Evolutionary conservation across 2,797 vertebrate genomes (phyloP), one percentile per base, ranked within the genome.

Genomic region (Dromococcyx pavoninus): DNA sequence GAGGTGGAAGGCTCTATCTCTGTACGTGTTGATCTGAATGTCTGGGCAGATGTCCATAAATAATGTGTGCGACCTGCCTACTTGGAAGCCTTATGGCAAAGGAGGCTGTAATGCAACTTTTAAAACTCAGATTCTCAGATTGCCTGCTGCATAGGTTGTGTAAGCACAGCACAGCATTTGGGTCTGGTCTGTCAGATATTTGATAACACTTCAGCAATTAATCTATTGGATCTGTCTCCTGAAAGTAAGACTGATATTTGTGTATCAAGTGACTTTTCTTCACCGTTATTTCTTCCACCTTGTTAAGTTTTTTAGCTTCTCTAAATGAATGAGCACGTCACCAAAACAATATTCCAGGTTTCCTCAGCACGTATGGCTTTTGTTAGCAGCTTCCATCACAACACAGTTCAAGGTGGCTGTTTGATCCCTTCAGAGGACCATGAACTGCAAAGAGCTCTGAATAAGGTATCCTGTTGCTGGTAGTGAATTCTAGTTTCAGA

Each of bases 41-140:
- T 67, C 84, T 93, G 87, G 66, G 54, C 66, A 78, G 62, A 70
- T 84, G n/a, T 58, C 73, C 74, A 43, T 88, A 73, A 83, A 86
- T 86, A 77, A 86, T 0, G 2, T 30, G 28, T 1, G 3, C 4
- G 7, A 28, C 50, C 10, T 69, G n/a, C 25, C 73, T 25, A 2
- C 65, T 94, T 88, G 54, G 80, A 94, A 93, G 27, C 17, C 25
- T 86, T 84, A 65, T 3, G 5, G 60, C 50, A 54, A 58, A 78
- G 65, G 65, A 32, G 28, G 11, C 69, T 71, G 37, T 71, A 86
- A 86, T 35, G 77, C 88, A 33, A 28, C 70, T 89, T 82, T 73
- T 44, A 62, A 86, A 80, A 18, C 32, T 93, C 48, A 9, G 39
- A 33, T 53, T 62, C 44, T 44, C 44, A 44, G 43, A 35, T 48